Base-by-base conservation (phyloP, 53 echinoderm and acorn worm species). In the Crossaster papposus region DNA sequence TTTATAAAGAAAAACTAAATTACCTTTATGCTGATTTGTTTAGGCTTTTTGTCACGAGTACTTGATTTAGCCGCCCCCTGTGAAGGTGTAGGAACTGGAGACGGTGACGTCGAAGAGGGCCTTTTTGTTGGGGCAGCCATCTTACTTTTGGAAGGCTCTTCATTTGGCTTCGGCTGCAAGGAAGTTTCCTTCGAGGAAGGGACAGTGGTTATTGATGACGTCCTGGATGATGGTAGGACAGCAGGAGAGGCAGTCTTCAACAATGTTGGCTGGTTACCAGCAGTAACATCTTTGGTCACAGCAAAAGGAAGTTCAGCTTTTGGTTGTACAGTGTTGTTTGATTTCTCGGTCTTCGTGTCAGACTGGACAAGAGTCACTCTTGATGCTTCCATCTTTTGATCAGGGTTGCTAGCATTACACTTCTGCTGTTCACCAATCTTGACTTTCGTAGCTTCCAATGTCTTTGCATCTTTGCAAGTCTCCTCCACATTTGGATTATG, bases 11-110 rank as follows among this genome's bases (percentile, higher is more conserved):
- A n/a, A n/a, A n/a, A n/a, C 36, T 14, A 24, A 22, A 36, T 58
- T n/a, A 84, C 84, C 84, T 72, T 84, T 84, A 23, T 84, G 73
- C 71, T 84, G 71, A 84, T 84, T 44, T 84, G 84, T 33, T 84
- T 84, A 3, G 84, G 72, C 32, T 84, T 84, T 36, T 31, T 71
- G 50, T 70, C 72, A 22, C 72, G 65, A 12, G 15, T 51, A 65
- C 30, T 30, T 30, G 84, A 51, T 23, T 55, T 52, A 30, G 58
- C 74, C 30, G 80, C 20, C 30, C 55, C 62, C 33, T 58, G 50
- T 18, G n/a, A n/a, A n/a, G 31, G 84, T 8, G 72, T 36, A 11
- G 84, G 53, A 30, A 71, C 51, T 15, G 52, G 71, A 51, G 84
- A 84, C 14, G 72, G 82, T 30, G 82, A 30, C 7, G 84, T 70